Conservation (phyloP, 2,113 vertebrate genomes). For the Ophthalmolycus amberensis region DNA sequence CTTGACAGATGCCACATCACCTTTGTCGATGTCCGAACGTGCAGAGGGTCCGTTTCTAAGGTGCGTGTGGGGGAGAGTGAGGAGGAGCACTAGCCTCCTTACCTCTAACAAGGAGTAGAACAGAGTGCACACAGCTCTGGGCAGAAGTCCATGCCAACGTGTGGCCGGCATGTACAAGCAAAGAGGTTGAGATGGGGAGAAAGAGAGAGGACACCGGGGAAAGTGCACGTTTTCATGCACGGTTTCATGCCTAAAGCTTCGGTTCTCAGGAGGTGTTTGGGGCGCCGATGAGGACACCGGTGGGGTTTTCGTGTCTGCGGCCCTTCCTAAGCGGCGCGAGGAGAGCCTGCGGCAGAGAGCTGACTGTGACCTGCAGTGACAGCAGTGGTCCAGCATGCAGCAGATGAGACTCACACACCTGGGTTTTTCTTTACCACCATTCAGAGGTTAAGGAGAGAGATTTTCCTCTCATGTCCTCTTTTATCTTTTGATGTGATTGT, state of each 20-base stretch:
- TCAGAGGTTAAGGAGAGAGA: slow-evolving; percentile 14
- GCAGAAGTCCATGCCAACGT: neutral
- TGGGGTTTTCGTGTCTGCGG: slow-evolving; percentile 31
- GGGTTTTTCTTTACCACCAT: slow-evolving; percentile 24
- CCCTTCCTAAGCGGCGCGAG: neutral
- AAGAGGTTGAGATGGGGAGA: neutral
- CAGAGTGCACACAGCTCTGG: slow-evolving; percentile 20
- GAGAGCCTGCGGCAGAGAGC: slow-evolving; percentile 34
- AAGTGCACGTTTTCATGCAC: neutral
- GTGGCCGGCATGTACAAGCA: slow-evolving; percentile 10
- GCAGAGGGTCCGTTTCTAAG: neutral
- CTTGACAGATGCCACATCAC: slow-evolving; percentile 1
- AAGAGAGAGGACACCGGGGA: slow-evolving; percentile 21
- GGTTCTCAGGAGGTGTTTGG: slow-evolving; percentile 40
- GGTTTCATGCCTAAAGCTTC: slow-evolving; percentile 49
- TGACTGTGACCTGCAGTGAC: slow-evolving; percentile 48
- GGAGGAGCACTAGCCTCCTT: slow-evolving; percentile 12
- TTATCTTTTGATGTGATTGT: slow-evolving; percentile 33
- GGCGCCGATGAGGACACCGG: slow-evolving; percentile 36
- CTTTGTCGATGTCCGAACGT: neutral
- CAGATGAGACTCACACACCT: slow-evolving; percentile 32
- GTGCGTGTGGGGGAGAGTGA: slow-evolving; percentile 8
- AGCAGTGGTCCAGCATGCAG: slow-evolving; percentile 32
- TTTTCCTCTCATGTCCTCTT: slow-evolving; percentile 5
- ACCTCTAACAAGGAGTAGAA: slow-evolving; percentile 25